These are phyloP conservation scores for Diadumene lineata DNA, from an alignment of 92 coral and sea anemone genomes.

Conservation along the genomic window DNA sequence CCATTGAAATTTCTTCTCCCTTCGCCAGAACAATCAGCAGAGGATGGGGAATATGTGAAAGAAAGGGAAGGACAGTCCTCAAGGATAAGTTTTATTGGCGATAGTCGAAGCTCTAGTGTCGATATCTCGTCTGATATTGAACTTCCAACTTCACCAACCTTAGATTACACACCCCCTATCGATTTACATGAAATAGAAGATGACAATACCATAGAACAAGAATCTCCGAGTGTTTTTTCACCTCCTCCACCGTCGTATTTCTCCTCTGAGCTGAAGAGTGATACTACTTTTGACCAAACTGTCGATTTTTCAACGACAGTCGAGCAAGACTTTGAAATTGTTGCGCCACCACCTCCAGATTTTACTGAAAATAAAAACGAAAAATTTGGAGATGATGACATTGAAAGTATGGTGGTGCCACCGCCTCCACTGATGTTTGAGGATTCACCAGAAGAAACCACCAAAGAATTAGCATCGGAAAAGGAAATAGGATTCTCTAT, in stretches of 20 bases:
- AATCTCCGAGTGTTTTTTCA: background rate
- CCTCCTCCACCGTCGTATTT: constrained; percentile 25
- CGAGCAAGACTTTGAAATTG: background rate
- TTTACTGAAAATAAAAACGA: background rate
- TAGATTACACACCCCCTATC: constrained; percentile 11
- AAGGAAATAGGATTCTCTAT: constrained; percentile 50
- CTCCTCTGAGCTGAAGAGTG: background rate
- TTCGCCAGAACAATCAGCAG: constrained; percentile 17
- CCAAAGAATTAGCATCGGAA: constrained; percentile 20
- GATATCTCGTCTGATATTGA: constrained; percentile 25
- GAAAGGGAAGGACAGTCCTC: constrained; percentile 13
- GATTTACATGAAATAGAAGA: background rate
- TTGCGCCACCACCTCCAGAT: constrained; percentile 8
- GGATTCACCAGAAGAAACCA: background rate
- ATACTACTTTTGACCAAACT: background rate
- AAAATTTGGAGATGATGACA: constrained; percentile 5
- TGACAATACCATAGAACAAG: background rate
- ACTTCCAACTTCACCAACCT: background rate
- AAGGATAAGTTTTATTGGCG: constrained; percentile 37
- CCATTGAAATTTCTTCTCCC: constrained; percentile 41
- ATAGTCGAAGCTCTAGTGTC: constrained; percentile 46
- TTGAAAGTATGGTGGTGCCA: constrained; percentile 30
- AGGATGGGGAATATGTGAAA: background rate
- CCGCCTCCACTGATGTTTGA: constrained; percentile 40
- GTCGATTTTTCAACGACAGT: constrained; percentile 4